A percentile compares a stretch with the other conserved stretches of the same genome.
Conservation (phyloP, 1,140 invertebrate genomes). For the Hydropsyche tenuis region DNA sequence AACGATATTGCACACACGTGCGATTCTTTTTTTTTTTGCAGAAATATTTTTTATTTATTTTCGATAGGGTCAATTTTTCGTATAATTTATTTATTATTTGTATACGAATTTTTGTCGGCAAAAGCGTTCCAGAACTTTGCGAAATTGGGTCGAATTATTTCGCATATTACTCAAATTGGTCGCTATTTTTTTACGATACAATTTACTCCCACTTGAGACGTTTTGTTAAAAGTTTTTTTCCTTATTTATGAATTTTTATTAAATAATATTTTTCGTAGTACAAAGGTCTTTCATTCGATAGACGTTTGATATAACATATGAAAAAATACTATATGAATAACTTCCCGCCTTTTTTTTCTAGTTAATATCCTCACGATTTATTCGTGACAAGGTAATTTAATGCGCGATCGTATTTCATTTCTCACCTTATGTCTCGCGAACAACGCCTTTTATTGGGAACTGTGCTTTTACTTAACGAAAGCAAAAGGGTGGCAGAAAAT, state of each 20-base stretch:
- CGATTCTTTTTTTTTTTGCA: not conserved
- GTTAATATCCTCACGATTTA: conserved; percentile 20
- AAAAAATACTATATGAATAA: too few species aligned
- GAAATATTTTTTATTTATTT: not conserved
- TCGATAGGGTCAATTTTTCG: not conserved
- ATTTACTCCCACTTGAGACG: too few species aligned
- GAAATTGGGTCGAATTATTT: too few species aligned
- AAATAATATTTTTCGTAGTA: too few species aligned
- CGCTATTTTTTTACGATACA: too few species aligned
- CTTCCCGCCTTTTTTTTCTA: not conserved
- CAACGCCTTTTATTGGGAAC: conserved; percentile 27
- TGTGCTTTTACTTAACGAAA: conserved; percentile 16
- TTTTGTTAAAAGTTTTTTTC: too few species aligned
- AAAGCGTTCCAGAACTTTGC: too few species aligned
- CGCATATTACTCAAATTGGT: too few species aligned
- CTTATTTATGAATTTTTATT: too few species aligned
- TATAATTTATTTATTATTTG: not conserved
- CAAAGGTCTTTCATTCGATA: too few species aligned
- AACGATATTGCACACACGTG: not conserved
- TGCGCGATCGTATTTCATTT: conserved; percentile 28
- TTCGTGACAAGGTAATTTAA: conserved; percentile 29
- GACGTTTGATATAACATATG: too few species aligned
- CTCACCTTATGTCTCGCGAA: conserved; percentile 15
- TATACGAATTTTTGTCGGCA: too few species aligned
- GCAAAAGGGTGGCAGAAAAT: not conserved